phyloP scores from a whole-genome alignment of 1,140 invertebrate genomes.

The Phenacoccus solenopsis region DNA sequence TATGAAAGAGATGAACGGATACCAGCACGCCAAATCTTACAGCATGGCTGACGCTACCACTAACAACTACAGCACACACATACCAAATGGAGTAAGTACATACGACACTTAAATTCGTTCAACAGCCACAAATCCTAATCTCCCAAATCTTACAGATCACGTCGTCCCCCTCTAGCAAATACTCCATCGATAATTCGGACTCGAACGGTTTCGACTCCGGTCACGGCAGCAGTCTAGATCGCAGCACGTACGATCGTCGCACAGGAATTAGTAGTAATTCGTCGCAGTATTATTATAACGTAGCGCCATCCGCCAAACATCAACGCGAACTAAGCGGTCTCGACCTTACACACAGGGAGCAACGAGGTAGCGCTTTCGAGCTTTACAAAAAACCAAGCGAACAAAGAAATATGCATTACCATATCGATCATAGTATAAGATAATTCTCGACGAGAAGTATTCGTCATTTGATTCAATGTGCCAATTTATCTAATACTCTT shows the following conservation, averaged over 20 bases:
- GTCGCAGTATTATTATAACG: slow-evolving; percentile 44
- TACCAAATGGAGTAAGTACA: slow-evolving; percentile 39
- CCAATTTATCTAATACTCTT: no score
- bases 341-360: slow-evolving; percentile 72
- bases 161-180: slow-evolving; percentile 27
- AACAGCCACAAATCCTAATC: not conserved
- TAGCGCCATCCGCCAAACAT: slow-evolving; percentile 37
- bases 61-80: slow-evolving; percentile 32
- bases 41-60: slow-evolving; percentile 32
- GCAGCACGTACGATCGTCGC: slow-evolving; percentile 32
- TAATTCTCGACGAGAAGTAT: slow-evolving; percentile 5
- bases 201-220: slow-evolving; percentile 37
- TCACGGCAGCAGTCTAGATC: slow-evolving; percentile 38
- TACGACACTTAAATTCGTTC: not conserved
- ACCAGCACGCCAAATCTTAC: slow-evolving; percentile 33
- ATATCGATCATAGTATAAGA: slow-evolving; percentile 27
- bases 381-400: slow-evolving; percentile 73
- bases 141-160: slow-evolving; percentile 24
- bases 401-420: slow-evolving; percentile 28
- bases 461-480: not conserved
- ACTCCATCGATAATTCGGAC: slow-evolving; percentile 26
- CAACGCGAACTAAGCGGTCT: slow-evolving; percentile 41
- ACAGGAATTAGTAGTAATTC: slow-evolving; percentile 32
- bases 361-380: slow-evolving; percentile 88
- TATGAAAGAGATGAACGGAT: slow-evolving; percentile 18